These are phyloP conservation scores for Rhinatrema bivittatum DNA, from an alignment of 2,797 vertebrate species.

Conservation along the genomic window DNA sequence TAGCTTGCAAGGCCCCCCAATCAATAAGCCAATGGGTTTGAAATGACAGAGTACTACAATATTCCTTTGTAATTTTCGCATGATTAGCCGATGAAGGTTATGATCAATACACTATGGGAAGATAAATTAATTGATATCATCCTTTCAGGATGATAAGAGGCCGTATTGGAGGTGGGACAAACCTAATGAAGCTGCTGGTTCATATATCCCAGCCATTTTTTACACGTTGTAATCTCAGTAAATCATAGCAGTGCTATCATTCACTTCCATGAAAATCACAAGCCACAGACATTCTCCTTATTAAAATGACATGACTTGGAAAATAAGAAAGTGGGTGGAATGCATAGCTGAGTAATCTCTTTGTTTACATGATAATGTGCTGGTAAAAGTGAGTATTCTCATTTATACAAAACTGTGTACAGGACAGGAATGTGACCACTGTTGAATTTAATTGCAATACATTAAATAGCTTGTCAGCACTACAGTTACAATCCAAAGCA, in stretches of 20 bases:
- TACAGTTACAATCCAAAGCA: too few species aligned
- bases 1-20: constrained; percentile 29
- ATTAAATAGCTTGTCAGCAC: too few species aligned
- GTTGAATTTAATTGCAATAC: background rate
- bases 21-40: constrained; percentile 55
- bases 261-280: constrained; percentile 36
- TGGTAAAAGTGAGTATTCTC: background rate
- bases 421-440: background rate
- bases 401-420: background rate
- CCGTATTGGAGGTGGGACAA: constrained; percentile 48
- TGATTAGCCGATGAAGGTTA: constrained; percentile 63
- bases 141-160: constrained; percentile 57
- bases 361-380: background rate
- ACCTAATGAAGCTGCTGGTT: constrained; percentile 51
- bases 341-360: background rate
- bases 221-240: constrained; percentile 29
- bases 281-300: constrained; percentile 22
- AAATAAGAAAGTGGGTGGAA: constrained; percentile 7
- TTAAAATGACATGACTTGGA: constrained; percentile 26
- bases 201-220: constrained; percentile 38
- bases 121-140: constrained; percentile 66
- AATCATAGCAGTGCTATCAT: constrained; percentile 34
- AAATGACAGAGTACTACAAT: constrained; percentile 54
- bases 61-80: constrained; percentile 57
- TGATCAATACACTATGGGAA: constrained; percentile 53